phyloP scores from a whole-genome alignment of 1,140 invertebrate genomes.

The silkworm (Bombyx mori) region ASM3026992v2 NC_085117.1:6991001-6991500 shows the following conservation, averaged over 20 bases:
- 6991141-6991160: background rate
- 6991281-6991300: constrained; percentile 82
- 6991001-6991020: too few species aligned
- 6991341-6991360: constrained; percentile 48
- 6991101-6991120: background rate
- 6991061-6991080: too few species aligned
- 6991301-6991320: constrained; percentile 71
- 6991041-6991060: too few species aligned
- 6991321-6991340: constrained; percentile 29
- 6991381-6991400: constrained; percentile 56
- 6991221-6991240: constrained; percentile 80
- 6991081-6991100: too few species aligned
- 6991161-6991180: constrained; percentile 75
- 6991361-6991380: constrained; percentile 41
- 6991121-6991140: background rate
- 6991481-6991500: too few species aligned
- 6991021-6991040: too few species aligned
- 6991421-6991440: too few species aligned
- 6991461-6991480: too few species aligned
- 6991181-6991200: constrained; percentile 76
- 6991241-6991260: constrained; percentile 66
- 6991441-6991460: too few species aligned
- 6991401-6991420: background rate
- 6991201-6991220: constrained; percentile 80
- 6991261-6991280: constrained; percentile 78